phyloP scores from a whole-genome alignment of 2,113 vertebrate genomes.

The cattle (Bos taurus) region ARS-UCD2.0 NC_037357.1:91592001-91592500 shows the following conservation, averaged over 20 bases:
- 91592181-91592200: conserved; percentile 13
- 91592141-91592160: neutral
- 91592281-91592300: neutral
- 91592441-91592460: neutral
- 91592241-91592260: neutral
- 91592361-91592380: neutral
- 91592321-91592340: conserved; percentile 5
- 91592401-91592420: neutral
- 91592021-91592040: neutral
- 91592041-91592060: neutral
- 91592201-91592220: conserved; percentile 21
- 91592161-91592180: neutral
- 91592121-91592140: neutral
- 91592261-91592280: neutral
- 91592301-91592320: conserved; percentile 3
- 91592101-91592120: neutral
- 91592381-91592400: conserved; percentile 7
- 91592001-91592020: neutral
- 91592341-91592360: conserved; percentile 21
- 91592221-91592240: neutral
- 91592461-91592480: neutral
- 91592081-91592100: neutral
- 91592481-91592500: neutral
- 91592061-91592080: neutral
- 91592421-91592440: neutral